phyloP scores from a whole-genome alignment of 1,140 invertebrate genomes.

The Dendroctonus ponderosae region DNA sequence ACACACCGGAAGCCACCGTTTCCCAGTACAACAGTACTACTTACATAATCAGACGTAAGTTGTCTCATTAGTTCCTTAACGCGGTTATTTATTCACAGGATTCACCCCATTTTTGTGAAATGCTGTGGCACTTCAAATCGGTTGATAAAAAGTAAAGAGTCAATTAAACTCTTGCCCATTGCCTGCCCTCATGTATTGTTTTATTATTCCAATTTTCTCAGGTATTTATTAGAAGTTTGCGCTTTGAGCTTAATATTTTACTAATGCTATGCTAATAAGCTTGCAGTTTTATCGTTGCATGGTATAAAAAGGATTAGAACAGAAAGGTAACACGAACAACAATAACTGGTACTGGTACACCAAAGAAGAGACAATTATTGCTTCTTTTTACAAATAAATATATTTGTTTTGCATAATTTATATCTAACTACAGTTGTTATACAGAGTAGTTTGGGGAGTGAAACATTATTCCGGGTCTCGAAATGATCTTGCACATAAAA shows the following conservation, averaged over 20 bases:
- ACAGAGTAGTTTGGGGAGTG: no score
- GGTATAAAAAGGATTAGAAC: no score
- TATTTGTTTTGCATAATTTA: no score
- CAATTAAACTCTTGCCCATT: no score
- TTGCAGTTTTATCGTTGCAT: no score
- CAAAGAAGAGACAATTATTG: no score
- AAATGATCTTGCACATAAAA: no score
- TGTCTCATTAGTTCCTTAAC: conserved; percentile 18
- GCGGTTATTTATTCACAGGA: conserved; percentile 4
- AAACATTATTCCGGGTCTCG: no score
- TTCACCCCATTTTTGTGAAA: conserved; percentile 1
- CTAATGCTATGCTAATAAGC: background rate
- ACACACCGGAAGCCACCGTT: conserved; percentile 15
- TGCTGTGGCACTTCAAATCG: background rate
- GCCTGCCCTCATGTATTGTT: background rate
- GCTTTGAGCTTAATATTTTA: background rate
- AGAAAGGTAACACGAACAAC: no score
- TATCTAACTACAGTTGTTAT: no score
- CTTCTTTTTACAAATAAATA: no score
- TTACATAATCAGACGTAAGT: conserved; percentile 14
- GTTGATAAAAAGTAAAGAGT: background rate
- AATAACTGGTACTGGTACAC: no score
- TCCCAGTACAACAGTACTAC: background rate
- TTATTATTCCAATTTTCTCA: background rate
- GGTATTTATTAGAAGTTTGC: background rate